A percentile compares a stretch with the other conserved stretches of the same genome.
These are phyloP conservation scores for Paraescarpia echinospica DNA, from an alignment of 1,140 invertebrate species.

Conservation along the genomic window DNA sequence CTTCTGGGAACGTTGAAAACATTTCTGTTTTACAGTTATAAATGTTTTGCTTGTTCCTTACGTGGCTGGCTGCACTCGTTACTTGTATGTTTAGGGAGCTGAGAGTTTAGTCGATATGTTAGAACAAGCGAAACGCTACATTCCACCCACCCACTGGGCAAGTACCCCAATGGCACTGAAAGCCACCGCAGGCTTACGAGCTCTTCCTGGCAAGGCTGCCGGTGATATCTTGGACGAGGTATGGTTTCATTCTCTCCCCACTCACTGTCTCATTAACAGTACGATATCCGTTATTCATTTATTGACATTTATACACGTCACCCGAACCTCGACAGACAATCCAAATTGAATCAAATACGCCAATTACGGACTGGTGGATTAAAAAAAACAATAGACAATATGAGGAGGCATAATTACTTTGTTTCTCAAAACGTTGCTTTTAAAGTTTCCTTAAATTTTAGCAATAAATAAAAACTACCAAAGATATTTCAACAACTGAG, in stretches of 20 bases:
- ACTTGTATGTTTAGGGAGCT: constrained; percentile 63
- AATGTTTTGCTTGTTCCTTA: neutral
- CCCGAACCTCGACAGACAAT: too few species aligned
- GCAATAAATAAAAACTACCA: too few species aligned
- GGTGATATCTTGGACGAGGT: constrained; percentile 60
- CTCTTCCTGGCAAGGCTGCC: constrained; percentile 77
- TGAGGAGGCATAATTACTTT: too few species aligned
- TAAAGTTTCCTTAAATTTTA: too few species aligned
- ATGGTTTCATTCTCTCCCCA: constrained; percentile 20
- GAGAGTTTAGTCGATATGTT: constrained; percentile 73
- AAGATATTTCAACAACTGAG: too few species aligned
- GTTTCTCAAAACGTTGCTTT: too few species aligned
- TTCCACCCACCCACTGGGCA: constrained; percentile 73
- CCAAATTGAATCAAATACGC: too few species aligned
- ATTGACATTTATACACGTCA: too few species aligned
- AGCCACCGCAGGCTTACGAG: constrained; percentile 83
- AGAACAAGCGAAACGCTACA: constrained; percentile 73
- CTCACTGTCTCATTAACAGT: too few species aligned
- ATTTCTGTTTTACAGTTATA: neutral
- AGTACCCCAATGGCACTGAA: constrained; percentile 76
- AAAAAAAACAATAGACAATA: too few species aligned
- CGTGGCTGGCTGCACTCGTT: neutral
- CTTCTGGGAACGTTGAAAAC: neutral
- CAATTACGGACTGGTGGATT: too few species aligned
- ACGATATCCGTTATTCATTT: too few species aligned